Evolutionary conservation across 2,113 vertebrate species (phyloP), one percentile per base, ranked within the genome.

Genomic region (Nicator chloris): DNA sequence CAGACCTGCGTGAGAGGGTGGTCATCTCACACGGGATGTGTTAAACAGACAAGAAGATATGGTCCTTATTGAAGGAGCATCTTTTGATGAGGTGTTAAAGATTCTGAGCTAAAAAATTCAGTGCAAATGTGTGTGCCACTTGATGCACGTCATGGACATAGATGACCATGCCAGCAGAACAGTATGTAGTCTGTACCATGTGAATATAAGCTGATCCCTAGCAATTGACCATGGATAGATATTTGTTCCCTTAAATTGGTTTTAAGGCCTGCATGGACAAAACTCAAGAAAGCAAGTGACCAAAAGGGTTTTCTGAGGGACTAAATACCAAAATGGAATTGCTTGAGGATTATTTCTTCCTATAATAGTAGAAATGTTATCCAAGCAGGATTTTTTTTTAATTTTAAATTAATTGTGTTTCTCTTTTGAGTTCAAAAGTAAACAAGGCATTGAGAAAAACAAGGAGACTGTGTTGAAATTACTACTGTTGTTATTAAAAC

Each of bases 1-100:
- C 16, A 45, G 14, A 51, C 11, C 49, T 68, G 15, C 19, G 14
- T 13, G 18, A 75, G 7, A 69, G 14, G 9, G 14, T 56, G 9
- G 3, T 60, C 0, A 0, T 49, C 20, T 73, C 64, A 39, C 26
- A 42, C 0, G 5, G 33, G 7, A 17, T 21, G 31, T n/a, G 31
- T 63, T 81, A 56, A 84, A 72, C 1, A 44, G 35, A 56, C 56
- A 30, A 71, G 16, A 47, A 72, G 6, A 12, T 50, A 30, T 7
- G 11, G 31, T 66, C 9, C 1, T 1, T 23, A 42, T 50, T 10
- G 50, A 40, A 47, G 18, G 12, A 3, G 2, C 20, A 60, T 50
- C 27, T 45, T 60, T 24, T 69, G 16, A 27, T 27, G 8, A 65
- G 6, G 5, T 35, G 21, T 24, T 69, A 69, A 77, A 84, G 4